Conservation (phyloP, 2,113 vertebrate genomes). For the Oryzias curvinotus region DNA sequence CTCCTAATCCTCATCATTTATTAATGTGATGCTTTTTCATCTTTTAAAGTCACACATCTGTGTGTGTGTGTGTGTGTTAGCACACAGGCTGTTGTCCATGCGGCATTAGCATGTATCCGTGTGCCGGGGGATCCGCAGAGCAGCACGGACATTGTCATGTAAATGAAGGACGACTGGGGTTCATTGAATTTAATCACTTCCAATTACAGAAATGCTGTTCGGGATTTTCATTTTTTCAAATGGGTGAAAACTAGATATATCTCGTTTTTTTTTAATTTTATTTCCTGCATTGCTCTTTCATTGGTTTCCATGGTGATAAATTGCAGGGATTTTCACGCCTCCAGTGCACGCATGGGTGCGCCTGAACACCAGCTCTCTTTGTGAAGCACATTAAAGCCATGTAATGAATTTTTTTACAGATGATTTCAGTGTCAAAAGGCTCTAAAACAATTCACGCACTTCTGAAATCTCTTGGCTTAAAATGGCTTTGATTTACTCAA, state of each 20-base stretch:
- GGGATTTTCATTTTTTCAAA: too few species aligned
- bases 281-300: constrained; percentile 1
- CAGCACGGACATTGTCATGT: constrained; percentile 61
- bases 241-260: too few species aligned
- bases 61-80: background rate
- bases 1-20: constrained; percentile 62
- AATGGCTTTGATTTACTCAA: background rate
- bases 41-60: constrained; percentile 1
- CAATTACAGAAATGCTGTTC: constrained; percentile 5
- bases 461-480: too few species aligned
- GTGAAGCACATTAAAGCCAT: constrained; percentile 8
- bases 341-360: constrained; percentile 9
- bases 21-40: constrained; percentile 49
- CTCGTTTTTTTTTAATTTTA: background rate
- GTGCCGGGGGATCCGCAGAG: constrained; percentile 19
- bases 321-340: constrained; percentile 32
- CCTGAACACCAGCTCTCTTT: background rate
- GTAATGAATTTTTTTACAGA: background rate
- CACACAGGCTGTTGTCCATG: background rate
- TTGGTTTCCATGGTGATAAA: constrained; percentile 54
- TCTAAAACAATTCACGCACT: background rate
- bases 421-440: background rate
- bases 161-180: constrained; percentile 53
- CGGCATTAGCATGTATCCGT: constrained; percentile 26
- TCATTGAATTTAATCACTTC: constrained; percentile 55